Conservation (phyloP, 2,113 vertebrate genomes). For the Toxotes jaculatrix region DNA sequence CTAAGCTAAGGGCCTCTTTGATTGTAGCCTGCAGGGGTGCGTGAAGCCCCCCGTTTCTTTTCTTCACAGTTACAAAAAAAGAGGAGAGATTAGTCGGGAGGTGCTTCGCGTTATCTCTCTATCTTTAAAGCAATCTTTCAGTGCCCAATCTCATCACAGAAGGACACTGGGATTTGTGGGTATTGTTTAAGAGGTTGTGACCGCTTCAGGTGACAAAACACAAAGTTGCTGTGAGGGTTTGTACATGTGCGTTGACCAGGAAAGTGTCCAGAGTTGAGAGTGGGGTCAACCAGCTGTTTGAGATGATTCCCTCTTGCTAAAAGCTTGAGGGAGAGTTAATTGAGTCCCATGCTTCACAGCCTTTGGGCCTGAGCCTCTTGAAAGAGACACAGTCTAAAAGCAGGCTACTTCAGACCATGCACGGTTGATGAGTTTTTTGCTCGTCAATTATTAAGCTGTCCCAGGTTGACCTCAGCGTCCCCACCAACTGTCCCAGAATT, state of each 20-base stretch:
- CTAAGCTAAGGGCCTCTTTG: constrained; percentile 74
- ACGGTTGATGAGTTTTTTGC: constrained; percentile 77
- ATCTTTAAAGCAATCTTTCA: constrained; percentile 60
- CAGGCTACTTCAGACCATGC: constrained; percentile 77
- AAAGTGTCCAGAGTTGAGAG: constrained; percentile 66
- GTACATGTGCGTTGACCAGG: constrained; percentile 73
- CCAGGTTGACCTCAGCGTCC: constrained; percentile 71
- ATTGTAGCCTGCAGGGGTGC: constrained; percentile 70
- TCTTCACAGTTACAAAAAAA: constrained; percentile 37
- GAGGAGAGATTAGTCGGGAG: constrained; percentile 66
- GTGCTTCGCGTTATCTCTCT: constrained; percentile 72
- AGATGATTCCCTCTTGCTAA: constrained; percentile 62
- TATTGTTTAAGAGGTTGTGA: constrained; percentile 62
- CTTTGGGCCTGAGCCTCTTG: constrained; percentile 78
- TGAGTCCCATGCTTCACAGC: constrained; percentile 83
- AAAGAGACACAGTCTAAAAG: constrained; percentile 59
- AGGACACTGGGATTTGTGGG: constrained; percentile 48
- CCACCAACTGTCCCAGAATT: constrained; percentile 35
- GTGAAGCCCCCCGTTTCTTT: constrained; percentile 62
- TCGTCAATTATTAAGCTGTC: constrained; percentile 84
- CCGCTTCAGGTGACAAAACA: constrained; percentile 60
- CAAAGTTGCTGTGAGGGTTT: constrained; percentile 50
- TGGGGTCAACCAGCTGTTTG: constrained; percentile 65
- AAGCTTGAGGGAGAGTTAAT: constrained; percentile 85
- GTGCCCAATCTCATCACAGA: constrained; percentile 36